Conservation (phyloP, 2,888 invertebrate species). For the Gymnocheta viridis region DNA sequence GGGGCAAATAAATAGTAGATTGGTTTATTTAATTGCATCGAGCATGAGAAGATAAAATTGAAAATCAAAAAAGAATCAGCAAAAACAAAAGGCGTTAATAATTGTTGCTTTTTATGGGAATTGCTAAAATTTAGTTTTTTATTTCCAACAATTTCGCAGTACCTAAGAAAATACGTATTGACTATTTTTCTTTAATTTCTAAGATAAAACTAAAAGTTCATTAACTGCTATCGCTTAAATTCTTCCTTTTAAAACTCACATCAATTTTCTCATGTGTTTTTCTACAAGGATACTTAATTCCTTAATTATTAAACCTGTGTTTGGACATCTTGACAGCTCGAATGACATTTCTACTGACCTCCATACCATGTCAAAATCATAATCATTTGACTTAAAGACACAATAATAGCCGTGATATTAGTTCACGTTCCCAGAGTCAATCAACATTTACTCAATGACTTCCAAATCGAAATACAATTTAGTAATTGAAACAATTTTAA, state of each 20-base stretch:
- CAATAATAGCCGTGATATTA: not conserved
- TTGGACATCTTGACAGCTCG: constrained; percentile 9
- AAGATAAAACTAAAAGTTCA: too few relatives aligned
- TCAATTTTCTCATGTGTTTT: not conserved
- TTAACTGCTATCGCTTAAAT: too few relatives aligned
- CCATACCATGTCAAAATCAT: constrained; percentile 48
- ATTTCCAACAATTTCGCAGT: too few relatives aligned
- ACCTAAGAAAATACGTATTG: too few relatives aligned
- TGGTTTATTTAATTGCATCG: too few relatives aligned
- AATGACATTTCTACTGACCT: constrained; percentile 35
- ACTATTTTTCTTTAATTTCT: too few relatives aligned
- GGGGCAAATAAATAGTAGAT: too few relatives aligned
- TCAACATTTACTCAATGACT: constrained; percentile 10
- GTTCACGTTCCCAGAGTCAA: constrained; percentile 2
- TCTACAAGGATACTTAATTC: not conserved
- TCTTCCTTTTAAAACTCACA: not conserved
- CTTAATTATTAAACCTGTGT: constrained; percentile 6
- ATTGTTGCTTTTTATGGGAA: too few relatives aligned
- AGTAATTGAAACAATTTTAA: constrained; percentile 45
- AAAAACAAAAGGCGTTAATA: too few relatives aligned
- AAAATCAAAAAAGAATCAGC: too few relatives aligned
- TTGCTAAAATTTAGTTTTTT: too few relatives aligned
- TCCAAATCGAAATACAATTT: not conserved
- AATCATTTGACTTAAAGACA: constrained; percentile 47
- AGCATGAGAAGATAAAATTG: too few relatives aligned